Conservation (phyloP, 2,797 vertebrate species). For the Steatocranus sp. region DNA sequence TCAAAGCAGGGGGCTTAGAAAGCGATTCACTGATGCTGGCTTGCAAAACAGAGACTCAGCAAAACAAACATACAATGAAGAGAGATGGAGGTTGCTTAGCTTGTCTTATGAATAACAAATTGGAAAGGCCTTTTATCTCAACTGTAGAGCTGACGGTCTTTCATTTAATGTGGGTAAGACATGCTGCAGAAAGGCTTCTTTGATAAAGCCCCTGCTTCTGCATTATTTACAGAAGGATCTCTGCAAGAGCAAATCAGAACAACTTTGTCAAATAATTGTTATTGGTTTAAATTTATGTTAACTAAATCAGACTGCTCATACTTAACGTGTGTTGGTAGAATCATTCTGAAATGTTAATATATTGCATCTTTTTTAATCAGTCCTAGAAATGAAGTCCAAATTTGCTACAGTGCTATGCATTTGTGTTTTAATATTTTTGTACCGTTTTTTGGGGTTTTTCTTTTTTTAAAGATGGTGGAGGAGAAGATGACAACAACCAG, state of each 20-base stretch:
- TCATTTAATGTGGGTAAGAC: background rate
- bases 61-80: slow-evolving; percentile 19
- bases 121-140: background rate
- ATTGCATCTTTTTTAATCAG: background rate
- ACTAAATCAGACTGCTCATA: background rate
- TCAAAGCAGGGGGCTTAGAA: slow-evolving; percentile 30
- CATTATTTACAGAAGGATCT: background rate
- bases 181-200: background rate
- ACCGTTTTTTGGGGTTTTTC: background rate
- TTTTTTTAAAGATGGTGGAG: slow-evolving; percentile 49
- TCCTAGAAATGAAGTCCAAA: background rate
- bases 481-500: slow-evolving; percentile 66
- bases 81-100: slow-evolving; percentile 34
- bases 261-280: background rate
- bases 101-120: slow-evolving; percentile 29
- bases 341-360: background rate
- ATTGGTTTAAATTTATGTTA: background rate
- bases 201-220: background rate
- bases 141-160: background rate
- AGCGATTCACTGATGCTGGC: slow-evolving; percentile 19
- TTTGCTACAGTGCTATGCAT: background rate
- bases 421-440: background rate
- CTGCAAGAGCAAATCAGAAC: background rate
- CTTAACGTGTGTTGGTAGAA: background rate
- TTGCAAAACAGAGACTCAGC: slow-evolving; percentile 34